Evolutionary conservation across 2,113 vertebrate species (phyloP), one percentile per base, ranked within the genome.

Genomic region (Labeo catla): DNA sequence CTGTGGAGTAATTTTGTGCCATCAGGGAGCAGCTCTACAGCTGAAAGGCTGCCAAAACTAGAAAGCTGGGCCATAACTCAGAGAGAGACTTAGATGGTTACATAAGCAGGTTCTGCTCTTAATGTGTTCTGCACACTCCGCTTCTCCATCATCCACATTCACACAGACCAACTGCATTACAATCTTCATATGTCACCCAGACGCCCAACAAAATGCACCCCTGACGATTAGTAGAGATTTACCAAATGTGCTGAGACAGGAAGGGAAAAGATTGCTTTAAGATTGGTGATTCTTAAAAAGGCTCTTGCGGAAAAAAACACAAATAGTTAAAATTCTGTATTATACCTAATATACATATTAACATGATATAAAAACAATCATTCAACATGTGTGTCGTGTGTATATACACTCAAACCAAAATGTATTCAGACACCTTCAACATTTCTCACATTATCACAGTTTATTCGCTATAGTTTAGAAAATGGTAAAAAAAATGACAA

Each of bases 21-120:
- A n/a, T 45, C 43, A 21, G 49, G 16, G 57, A 84, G 49, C 21
- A 9, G 43, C 83, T 88, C 70, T 47, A 86, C 65, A 66, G 28
- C 39, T 47, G 43, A 57, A 78, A 9, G 52, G 34, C 10, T 81
- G 88, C 76, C 77, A 87, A 59, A 84, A 49, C 79, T 63, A 77
- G 45, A 86, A 65, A 76, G 76, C 54, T 81, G 81, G 76, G 59
- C 47, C 52, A 85, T 85, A 85, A 87, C 86, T 76, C 61, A 87
- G 21, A 63, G 86, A 86, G 70, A 80, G 81, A 82, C 66, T 80
- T n/a, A 52, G 12, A 39, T 80, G 39, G 81, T 84, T 86, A 81
- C 50, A 76, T 84, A 86, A 86, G 76, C 81, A 61, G 10, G 50
- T 34, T 21, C 76, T 89, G 59, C 52, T 87, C 23, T 54, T 84